These are phyloP conservation scores for Perognathus longimembris DNA, from an alignment of 2,113 vertebrate species.

Conservation along the genomic window DNA sequence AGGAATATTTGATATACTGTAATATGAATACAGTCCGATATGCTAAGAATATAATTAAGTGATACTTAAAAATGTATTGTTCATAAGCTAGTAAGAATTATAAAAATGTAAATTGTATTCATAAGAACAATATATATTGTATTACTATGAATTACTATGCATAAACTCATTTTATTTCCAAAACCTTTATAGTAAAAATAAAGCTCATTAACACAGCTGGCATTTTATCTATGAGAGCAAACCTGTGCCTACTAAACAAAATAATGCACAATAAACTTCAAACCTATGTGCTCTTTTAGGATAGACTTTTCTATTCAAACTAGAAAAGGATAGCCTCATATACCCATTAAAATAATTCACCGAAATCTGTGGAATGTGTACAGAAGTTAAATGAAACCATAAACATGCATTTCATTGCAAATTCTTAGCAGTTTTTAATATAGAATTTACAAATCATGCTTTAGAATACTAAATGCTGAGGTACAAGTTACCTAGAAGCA, in stretches of 20 bases:
- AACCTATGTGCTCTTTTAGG: not conserved
- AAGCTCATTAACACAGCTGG: not conserved
- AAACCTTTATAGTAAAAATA: conserved; percentile 24
- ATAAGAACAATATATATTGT: not conserved
- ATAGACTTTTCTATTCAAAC: conserved; percentile 14
- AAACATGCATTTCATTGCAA: not conserved
- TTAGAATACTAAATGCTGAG: not conserved
- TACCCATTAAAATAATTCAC: not conserved
- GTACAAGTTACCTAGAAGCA: not conserved
- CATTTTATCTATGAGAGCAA: not conserved
- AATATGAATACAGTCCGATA: conserved; percentile 25
- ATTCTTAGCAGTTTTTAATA: not conserved
- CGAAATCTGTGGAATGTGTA: not conserved
- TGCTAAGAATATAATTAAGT: not conserved
- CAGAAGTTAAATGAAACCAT: not conserved
- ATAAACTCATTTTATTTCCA: conserved; percentile 5
- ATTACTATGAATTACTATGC: not conserved
- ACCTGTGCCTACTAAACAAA: not conserved
- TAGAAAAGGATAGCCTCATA: not conserved
- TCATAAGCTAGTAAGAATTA: not conserved
- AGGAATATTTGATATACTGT: not conserved
- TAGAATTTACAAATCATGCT: not conserved
- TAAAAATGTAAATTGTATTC: not conserved
- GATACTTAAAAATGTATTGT: conserved; percentile 11
- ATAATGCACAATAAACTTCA: conserved; percentile 1